Percentiles rank a stretch among this genome's conserved stretches.
These are phyloP conservation scores for Caenorhabditis sp. DNA, from an alignment of 2,888 invertebrate genomes.

Conservation along the genomic window DNA sequence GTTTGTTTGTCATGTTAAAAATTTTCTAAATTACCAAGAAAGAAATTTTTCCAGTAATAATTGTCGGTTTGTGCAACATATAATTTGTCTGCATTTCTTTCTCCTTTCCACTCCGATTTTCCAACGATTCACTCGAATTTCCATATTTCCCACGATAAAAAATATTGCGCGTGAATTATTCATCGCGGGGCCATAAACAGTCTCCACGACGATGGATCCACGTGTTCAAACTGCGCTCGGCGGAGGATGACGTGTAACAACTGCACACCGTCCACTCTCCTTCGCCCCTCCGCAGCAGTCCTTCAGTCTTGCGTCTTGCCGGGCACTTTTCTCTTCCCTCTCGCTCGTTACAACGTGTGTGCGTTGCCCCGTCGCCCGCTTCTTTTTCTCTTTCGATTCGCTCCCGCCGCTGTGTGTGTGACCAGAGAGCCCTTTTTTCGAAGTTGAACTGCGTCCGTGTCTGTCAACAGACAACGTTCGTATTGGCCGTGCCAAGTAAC, in stretches of 20 bases:
- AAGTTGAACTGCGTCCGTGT: background rate
- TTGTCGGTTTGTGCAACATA: too few relatives aligned
- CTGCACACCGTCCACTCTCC: conserved; percentile 24
- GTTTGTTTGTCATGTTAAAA: too few relatives aligned
- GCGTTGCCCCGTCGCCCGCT: background rate
- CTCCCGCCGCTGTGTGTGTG: conserved; percentile 17
- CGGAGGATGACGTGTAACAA: conserved; percentile 37
- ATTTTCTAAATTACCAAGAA: too few relatives aligned
- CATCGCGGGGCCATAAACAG: background rate
- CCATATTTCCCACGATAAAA: background rate
- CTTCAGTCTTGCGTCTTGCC: conserved; percentile 18
- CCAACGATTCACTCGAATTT: background rate
- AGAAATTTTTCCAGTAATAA: too few relatives aligned
- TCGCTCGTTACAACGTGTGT: background rate
- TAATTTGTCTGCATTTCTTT: too few relatives aligned
- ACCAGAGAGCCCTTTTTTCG: conserved; percentile 18
- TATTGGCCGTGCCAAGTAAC: conserved; percentile 21
- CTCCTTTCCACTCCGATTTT: conserved; percentile 2
- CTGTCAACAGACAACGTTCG: conserved; percentile 16
- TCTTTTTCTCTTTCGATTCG: conserved; percentile 4
- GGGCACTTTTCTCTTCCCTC: conserved; percentile 3
- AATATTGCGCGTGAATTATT: too few relatives aligned
- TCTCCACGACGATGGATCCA: conserved; percentile 21
- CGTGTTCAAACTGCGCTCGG: conserved; percentile 8
- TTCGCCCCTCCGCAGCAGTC: background rate